Conservation (phyloP, 2,888 invertebrate genomes). For the Aproaerema taeniolella region DNA sequence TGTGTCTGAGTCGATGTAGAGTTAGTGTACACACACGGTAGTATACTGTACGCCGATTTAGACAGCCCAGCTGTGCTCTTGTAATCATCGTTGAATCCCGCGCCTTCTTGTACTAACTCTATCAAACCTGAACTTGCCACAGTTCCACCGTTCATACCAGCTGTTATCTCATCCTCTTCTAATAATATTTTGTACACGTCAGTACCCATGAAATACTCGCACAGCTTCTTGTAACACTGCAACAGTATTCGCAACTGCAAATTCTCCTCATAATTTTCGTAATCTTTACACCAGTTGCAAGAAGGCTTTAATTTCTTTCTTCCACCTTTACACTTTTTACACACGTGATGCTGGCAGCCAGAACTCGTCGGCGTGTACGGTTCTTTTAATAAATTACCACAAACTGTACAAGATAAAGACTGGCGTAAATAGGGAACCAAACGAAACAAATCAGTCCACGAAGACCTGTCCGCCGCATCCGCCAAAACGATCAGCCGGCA, state of each 20-base stretch:
- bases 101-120: constrained; percentile 88
- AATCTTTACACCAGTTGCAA: constrained; percentile 91
- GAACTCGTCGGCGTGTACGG: constrained; percentile 88
- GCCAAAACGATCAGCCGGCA: constrained; percentile 88
- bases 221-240: constrained; percentile 93
- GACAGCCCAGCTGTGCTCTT: constrained; percentile 84
- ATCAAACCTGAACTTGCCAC: constrained; percentile 79
- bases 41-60: constrained; percentile 84
- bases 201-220: constrained; percentile 87
- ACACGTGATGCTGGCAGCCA: constrained; percentile 93
- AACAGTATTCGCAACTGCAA: constrained; percentile 87
- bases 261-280: constrained; percentile 89
- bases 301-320: constrained; percentile 90
- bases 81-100: constrained; percentile 85
- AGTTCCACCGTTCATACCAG: constrained; percentile 68
- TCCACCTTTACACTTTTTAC: constrained; percentile 89
- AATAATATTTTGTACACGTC: constrained; percentile 81
- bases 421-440: constrained; percentile 91
- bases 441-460: constrained; percentile 89
- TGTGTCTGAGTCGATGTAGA: constrained; percentile 73
- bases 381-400: constrained; percentile 88
- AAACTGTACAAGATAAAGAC: constrained; percentile 93
- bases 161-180: constrained; percentile 71
- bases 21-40: constrained; percentile 84
- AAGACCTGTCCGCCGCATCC: constrained; percentile 82